phyloP scores from a whole-genome alignment of 2,113 vertebrate species.

The Melierax canorus region DNA sequence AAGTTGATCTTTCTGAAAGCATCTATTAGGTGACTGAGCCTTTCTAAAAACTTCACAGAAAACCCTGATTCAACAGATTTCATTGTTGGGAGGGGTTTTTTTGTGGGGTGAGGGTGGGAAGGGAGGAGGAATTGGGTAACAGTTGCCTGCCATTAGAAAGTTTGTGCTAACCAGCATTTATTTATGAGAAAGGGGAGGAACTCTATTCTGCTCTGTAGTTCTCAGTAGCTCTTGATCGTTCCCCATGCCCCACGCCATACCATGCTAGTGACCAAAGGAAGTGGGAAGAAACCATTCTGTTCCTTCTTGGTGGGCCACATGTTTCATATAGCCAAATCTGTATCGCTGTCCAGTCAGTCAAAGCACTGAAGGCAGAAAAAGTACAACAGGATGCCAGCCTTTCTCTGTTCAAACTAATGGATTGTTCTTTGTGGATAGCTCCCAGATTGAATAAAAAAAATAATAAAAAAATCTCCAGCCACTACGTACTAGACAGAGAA shows the following conservation, averaged over 20 bases:
- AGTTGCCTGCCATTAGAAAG: neutral
- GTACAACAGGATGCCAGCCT: neutral
- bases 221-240: neutral
- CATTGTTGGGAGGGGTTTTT: neutral
- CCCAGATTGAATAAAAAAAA: neutral
- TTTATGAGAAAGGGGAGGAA: neutral
- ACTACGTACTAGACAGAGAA: neutral
- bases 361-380: neutral
- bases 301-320: neutral
- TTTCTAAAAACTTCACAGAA: neutral
- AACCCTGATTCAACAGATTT: neutral
- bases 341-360: neutral
- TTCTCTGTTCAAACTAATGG: neutral
- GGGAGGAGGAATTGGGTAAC: neutral
- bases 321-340: neutral
- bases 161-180: neutral
- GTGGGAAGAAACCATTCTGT: neutral
- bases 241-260: neutral
- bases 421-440: neutral
- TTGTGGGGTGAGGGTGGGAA: too few species aligned
- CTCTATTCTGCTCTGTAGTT: neutral
- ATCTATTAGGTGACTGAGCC: neutral
- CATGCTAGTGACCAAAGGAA: neutral
- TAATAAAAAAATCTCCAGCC: neutral
- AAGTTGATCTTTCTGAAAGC: neutral